Base-by-base conservation (phyloP, 2,888 invertebrate species). In the Epicampocera succincta region DNA sequence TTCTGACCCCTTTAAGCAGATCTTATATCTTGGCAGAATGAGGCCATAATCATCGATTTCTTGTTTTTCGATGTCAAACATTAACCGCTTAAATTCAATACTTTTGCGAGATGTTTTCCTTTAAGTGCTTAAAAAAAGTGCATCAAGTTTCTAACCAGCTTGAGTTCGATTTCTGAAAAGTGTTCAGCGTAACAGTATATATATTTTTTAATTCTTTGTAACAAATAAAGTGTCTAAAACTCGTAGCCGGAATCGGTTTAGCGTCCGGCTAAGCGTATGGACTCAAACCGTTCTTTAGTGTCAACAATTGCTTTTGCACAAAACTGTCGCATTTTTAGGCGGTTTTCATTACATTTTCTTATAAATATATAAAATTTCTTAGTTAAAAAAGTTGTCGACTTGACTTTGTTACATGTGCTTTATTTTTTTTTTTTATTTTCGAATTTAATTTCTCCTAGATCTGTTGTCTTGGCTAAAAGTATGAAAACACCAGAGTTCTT, bases 371-470 rank as follows among this genome's bases (percentile, higher is more conserved):
- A 63, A 42, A 44, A 46, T 29, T 56, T 72, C 54, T 48, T 63
- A 68, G 68, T 74, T 74, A 80, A 83, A 80, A 74, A 46, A 80
- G 80, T 77, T 73, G 77, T 74, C 13, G 77, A 77, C 80, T 83
- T 83, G 83, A 83, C 77, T 80, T 83, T 80, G 83, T 83, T 83
- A 66, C 73, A 42, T 80, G 38, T 61, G 48, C 58, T 71, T 48
- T 56, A 42, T 17, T 46, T 25, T 50, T 48, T 65, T 42, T 46
- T 71, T 81, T 81, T 60, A 72, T 72, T 69, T 76, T 72, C 66
- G 11, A 44, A 52, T 6, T 33, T 33, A 33, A 9, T 8, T 6
- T 33, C 1, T 33, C 8, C n/a, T n/a, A n/a, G n/a, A n/a, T n/a
- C n/a, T 33, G 3, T 33, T 33, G 8, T 9, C 8, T 8, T 33